Conservation (phyloP, 2,113 vertebrate species). For the Eretmochelys imbricata region DNA sequence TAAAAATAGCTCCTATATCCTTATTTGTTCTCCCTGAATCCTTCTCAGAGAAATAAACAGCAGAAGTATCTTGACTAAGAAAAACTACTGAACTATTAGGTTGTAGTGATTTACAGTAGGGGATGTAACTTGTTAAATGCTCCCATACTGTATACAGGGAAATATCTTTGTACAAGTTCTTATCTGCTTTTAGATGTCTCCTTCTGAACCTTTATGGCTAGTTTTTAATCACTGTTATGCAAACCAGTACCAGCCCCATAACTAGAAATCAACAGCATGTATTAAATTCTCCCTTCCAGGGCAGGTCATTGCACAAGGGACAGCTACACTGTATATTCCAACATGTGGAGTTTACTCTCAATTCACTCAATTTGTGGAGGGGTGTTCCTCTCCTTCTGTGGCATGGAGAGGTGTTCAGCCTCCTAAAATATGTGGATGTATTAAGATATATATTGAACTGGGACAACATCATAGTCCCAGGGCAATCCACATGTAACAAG, state of each 20-base stretch:
- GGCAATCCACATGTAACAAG: neutral
- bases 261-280: neutral
- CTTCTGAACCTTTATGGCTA: neutral
- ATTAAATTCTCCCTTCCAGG: neutral
- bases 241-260: neutral
- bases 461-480: neutral
- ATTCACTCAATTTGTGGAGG: neutral
- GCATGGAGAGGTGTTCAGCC: neutral
- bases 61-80: neutral
- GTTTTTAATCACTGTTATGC: neutral
- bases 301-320: neutral
- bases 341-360: neutral
- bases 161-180: neutral
- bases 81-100: neutral
- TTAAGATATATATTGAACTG: neutral
- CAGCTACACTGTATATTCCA: neutral
- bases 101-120: neutral
- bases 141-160: neutral
- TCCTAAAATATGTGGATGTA: neutral
- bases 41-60: neutral
- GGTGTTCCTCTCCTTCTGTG: neutral
- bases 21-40: neutral
- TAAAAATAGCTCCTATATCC: neutral
- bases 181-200: neutral
- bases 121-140: neutral